These are phyloP conservation scores for Silurus asotus DNA, from an alignment of 2,113 vertebrate genomes.

Conservation along the genomic window DNA sequence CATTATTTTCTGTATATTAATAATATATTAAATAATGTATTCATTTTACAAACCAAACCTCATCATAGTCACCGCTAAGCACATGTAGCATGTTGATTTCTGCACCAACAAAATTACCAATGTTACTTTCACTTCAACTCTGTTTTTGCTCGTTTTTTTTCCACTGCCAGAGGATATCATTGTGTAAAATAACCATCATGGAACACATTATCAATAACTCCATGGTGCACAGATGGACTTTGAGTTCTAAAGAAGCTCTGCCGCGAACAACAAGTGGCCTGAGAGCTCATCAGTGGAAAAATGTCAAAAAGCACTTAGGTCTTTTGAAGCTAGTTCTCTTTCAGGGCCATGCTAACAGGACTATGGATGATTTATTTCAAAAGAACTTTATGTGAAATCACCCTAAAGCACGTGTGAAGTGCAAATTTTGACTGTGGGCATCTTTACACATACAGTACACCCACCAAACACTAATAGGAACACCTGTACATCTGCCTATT, in stretches of 20 bases:
- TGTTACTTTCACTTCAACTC: not conserved
- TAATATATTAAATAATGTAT: not conserved
- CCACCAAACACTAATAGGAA: not conserved
- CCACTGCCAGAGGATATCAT: not conserved
- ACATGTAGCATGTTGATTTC: not conserved
- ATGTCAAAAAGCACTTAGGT: slow-evolving; percentile 12
- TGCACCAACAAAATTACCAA: not conserved
- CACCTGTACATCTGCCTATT: not conserved
- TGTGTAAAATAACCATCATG: not conserved
- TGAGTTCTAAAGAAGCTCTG: not conserved
- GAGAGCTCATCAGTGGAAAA: slow-evolving; percentile 6
- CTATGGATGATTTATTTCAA: not conserved
- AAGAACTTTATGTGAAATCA: not conserved
- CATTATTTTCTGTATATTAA: not conserved
- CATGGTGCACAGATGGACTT: not conserved
- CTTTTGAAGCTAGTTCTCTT: slow-evolving; percentile 8
- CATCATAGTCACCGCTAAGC: not conserved
- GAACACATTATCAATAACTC: not conserved
- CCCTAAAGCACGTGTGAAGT: not conserved
- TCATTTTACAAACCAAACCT: not conserved
- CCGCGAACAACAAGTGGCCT: slow-evolving; percentile 6
- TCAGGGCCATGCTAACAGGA: not conserved
- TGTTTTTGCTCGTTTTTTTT: not conserved
- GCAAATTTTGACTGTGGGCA: not conserved
- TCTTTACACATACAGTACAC: not conserved